These are phyloP conservation scores for Liasis olivaceus DNA, from an alignment of 2,797 vertebrate species.

Conservation along the genomic window DNA sequence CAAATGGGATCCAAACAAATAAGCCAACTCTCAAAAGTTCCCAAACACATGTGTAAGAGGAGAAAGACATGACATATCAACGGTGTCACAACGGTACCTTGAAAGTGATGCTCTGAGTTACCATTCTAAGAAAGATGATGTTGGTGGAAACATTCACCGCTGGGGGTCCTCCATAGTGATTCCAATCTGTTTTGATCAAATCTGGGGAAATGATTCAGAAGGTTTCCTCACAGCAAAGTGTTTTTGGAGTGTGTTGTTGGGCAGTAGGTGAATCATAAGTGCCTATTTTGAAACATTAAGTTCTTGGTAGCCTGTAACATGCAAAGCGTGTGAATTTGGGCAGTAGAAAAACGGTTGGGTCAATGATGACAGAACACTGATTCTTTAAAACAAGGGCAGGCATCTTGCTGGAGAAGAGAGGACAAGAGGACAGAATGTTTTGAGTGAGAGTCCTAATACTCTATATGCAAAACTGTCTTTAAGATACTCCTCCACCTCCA, in stretches of 20 bases:
- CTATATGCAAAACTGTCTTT: neutral
- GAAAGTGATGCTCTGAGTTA: accelerated
- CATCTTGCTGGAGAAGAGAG: neutral
- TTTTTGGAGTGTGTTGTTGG: slow-evolving; percentile 29
- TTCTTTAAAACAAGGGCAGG: neutral
- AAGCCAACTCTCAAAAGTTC: neutral
- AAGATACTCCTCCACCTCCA: neutral
- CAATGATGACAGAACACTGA: neutral
- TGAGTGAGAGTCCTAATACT: neutral
- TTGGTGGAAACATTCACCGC: neutral
- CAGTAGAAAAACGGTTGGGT: slow-evolving; percentile 10
- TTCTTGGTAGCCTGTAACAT: neutral
- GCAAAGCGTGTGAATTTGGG: neutral
- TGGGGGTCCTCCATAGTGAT: neutral
- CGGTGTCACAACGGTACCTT: neutral
- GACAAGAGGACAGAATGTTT: neutral
- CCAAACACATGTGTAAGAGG: accelerated
- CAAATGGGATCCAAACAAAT: slow-evolving; percentile 3
- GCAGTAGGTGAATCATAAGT: slow-evolving; percentile 45
- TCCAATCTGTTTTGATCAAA: slow-evolving; percentile 14
- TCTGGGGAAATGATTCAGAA: slow-evolving; percentile 50
- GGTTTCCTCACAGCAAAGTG: slow-evolving; percentile 10
- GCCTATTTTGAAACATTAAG: slow-evolving; percentile 27
- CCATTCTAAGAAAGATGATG: slow-evolving; percentile 1
- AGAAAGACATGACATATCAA: accelerated